phyloP scores from a whole-genome alignment of 2,888 invertebrate species.

The Acanthosepion lycidas region DNA sequence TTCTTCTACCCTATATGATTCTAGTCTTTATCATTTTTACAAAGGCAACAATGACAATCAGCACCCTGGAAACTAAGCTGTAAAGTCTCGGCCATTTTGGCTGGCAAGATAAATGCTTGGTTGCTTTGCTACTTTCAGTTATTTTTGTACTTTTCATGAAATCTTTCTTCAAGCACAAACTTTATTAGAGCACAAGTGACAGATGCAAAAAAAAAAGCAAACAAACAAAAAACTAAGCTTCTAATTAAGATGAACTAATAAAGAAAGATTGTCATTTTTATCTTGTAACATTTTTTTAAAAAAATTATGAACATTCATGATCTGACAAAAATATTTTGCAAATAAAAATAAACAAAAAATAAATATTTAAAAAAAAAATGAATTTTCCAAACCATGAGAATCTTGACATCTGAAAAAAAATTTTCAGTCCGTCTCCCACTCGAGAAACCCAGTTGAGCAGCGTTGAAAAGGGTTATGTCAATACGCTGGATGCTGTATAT shows the following conservation, averaged over 20 bases:
- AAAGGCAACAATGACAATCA: slow-evolving; percentile 33
- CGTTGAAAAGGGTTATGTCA: not conserved
- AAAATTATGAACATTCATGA: not conserved
- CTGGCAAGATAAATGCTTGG: not conserved
- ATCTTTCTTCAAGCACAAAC: slow-evolving; percentile 33
- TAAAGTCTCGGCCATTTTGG: not conserved
- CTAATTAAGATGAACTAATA: not conserved
- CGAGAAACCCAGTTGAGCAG: not conserved
- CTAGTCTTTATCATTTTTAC: not conserved
- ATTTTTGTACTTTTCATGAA: slow-evolving; percentile 11
- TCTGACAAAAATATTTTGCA: not conserved
- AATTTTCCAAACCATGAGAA: not conserved
- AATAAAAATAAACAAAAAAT: not conserved
- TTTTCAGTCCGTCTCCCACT: not conserved
- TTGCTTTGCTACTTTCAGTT: not conserved
- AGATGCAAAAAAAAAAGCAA: not conserved
- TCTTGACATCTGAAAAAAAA: not conserved
- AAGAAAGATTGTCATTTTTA: not conserved
- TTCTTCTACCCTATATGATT: not conserved
- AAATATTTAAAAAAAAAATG: not conserved
- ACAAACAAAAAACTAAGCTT: too few species aligned
- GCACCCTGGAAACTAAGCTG: slow-evolving; percentile 15
- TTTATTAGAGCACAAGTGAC: not conserved
- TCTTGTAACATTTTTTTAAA: not conserved
- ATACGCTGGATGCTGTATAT: slow-evolving; percentile 14